phyloP scores from a whole-genome alignment of 2,113 vertebrate genomes.

The Isichthys henryi region DNA sequence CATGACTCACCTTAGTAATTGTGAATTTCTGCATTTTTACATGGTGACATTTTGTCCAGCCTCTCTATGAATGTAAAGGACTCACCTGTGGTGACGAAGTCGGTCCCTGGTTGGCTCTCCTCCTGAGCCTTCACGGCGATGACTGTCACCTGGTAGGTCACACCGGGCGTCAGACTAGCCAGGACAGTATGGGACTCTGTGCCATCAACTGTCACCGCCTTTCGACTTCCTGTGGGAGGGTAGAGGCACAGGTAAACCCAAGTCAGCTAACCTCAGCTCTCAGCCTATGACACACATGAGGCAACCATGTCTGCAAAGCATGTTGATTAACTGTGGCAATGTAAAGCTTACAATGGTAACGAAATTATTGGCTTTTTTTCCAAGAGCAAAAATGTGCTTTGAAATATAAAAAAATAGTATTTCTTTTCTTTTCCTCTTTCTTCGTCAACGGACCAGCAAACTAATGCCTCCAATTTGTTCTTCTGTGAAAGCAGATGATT shows the following conservation, averaged over 20 bases:
- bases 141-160: slow-evolving; percentile 76
- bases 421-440: background rate
- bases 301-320: background rate
- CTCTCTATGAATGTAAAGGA: background rate
- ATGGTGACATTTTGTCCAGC: background rate
- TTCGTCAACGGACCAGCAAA: background rate
- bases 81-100: slow-evolving; percentile 79
- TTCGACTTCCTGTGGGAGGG: slow-evolving; percentile 62
- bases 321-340: background rate
- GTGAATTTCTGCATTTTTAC: background rate
- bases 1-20: background rate
- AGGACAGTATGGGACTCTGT: slow-evolving; percentile 65
- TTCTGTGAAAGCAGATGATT: background rate
- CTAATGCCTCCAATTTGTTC: background rate
- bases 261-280: background rate
- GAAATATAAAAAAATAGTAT: background rate
- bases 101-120: slow-evolving; percentile 81
- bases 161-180: slow-evolving; percentile 72
- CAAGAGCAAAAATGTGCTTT: background rate
- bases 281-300: background rate
- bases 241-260: slow-evolving; percentile 6
- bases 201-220: slow-evolving; percentile 67
- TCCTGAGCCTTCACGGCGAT: slow-evolving; percentile 76
- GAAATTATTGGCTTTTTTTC: background rate
- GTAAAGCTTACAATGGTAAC: background rate